Base-by-base conservation (phyloP, 1,140 invertebrate genomes). In the Drosophila novamexicana region DNA sequence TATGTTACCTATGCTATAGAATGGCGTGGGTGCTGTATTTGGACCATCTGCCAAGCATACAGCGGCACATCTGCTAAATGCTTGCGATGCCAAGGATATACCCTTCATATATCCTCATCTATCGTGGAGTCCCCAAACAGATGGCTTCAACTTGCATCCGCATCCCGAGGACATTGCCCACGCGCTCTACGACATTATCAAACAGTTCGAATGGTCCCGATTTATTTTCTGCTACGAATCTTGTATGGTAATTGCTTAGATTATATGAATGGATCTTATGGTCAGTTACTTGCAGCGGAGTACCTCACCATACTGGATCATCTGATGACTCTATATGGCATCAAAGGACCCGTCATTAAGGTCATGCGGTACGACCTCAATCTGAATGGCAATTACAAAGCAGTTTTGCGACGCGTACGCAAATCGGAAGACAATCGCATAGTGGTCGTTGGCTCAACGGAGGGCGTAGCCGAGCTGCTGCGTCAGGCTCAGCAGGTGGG, bases 151-250 rank as follows among this genome's bases (percentile, higher is more conserved):
- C 93, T 91, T 99, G 18, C 96, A 96, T 93, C 98, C 98, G 0
- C 94, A 97, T 91, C 95, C 97, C 3, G 91, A 94, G 6, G 93
- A 95, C 7, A 94, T 98, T 76, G 95, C 96, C 16, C 92, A 95
- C 94, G 93, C 95, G 4, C 96, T 96, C 79, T 93, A 95, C 50
- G 95, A 97, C 77, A 93, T 98, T 22, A 95, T 98, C 5, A 93
- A 94, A 64, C 93, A 95, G 49, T 96, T 95, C 83, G 93, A 96
- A 40, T 99, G 98, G 98, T 95, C 95, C 75, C 94, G 94, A 4
- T 98, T 98, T 78, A 97, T 96, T 12, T 95, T 99, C 52, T 93
- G 98, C 29, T 99, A 98, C 89, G 97, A 98, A 81, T 93, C 93
- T 0, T 74, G 90, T 91, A 53, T 14, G 71, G 52, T 1, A 68